Base-by-base conservation (phyloP, 2,888 invertebrate genomes). In the Tuta absoluta region DNA sequence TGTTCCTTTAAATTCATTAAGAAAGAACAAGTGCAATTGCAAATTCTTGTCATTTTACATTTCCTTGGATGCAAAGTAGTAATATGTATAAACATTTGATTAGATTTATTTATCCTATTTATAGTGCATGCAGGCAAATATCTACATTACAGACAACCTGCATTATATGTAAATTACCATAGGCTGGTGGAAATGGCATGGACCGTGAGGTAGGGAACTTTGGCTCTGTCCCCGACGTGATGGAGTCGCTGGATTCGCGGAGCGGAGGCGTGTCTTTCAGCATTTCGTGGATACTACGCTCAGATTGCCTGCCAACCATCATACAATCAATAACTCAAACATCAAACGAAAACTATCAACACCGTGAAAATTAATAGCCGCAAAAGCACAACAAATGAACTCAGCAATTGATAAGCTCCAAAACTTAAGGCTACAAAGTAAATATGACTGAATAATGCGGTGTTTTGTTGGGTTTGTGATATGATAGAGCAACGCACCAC, bases 251-350 rank as follows among this genome's bases (percentile, higher is more conserved):
- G 70, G 94, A 95, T 76, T 95, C 95, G 71, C 95, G 95, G 77
- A 95, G 93, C 45, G 95, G 94, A 60, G 96, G 95, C 56, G 96
- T 95, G 77, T 96, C 96, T 83, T 96, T 96, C 67, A 96, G 85
- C 96, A 96, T 96, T 91, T 96, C 96, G 82, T 96, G 96, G 80
- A 96, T 96, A 82, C 95, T 95, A 72, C 95, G 92, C 81, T 95
- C 95, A 33, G 89, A 92, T 76, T 87, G 91, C 92, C 91, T 92
- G 79, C 45, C 64, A 71, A 51, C 63, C 71, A 66, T 23, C 37
- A 59, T 8, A 63, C 49, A 65, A 63, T 63, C 65, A 63, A 59
- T 65, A 48, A 49, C 24, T 53, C n/a, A 33, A 49, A 62, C 62
- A 62, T 51, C 37, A 17, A 17, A 14, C 24, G 33, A 8, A 56